phyloP scores from a whole-genome alignment of 2,113 vertebrate genomes.

The Zootoca vivipara region DNA sequence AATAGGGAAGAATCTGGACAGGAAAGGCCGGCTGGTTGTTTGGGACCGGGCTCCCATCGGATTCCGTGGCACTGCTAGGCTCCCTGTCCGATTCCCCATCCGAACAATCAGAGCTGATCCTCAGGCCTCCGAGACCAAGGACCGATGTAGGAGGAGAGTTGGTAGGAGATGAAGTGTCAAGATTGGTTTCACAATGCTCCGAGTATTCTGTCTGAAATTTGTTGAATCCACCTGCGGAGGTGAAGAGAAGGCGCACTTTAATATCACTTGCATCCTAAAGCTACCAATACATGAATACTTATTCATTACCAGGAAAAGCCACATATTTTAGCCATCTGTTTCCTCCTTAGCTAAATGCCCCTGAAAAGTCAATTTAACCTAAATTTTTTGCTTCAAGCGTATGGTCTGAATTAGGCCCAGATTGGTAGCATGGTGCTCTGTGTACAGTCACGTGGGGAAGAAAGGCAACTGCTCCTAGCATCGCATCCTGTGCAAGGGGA shows the following conservation, averaged over 20 bases:
- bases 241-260: conserved; percentile 24
- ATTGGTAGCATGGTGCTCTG: neutral
- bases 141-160: conserved; percentile 91
- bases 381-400: neutral
- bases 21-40: conserved; percentile 96
- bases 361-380: neutral
- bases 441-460: neutral
- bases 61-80: conserved; percentile 95
- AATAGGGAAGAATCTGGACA: conserved; percentile 96
- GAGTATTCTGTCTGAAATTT: conserved; percentile 97
- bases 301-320: neutral
- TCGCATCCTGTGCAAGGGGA: neutral
- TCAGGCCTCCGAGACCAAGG: conserved; percentile 91
- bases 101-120: conserved; percentile 95
- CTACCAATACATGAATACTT: neutral
- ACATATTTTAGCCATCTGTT: neutral
- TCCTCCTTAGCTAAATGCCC: neutral
- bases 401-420: neutral
- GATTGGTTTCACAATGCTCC: conserved; percentile 93
- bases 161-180: conserved; percentile 91
- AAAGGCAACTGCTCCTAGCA: neutral
- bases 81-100: conserved; percentile 96
- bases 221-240: conserved; percentile 90
- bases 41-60: conserved; percentile 92
- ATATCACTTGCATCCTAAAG: neutral